These are phyloP conservation scores for Drosophila funebris DNA, from an alignment of 1,140 invertebrate genomes.

Conservation along the genomic window DNA sequence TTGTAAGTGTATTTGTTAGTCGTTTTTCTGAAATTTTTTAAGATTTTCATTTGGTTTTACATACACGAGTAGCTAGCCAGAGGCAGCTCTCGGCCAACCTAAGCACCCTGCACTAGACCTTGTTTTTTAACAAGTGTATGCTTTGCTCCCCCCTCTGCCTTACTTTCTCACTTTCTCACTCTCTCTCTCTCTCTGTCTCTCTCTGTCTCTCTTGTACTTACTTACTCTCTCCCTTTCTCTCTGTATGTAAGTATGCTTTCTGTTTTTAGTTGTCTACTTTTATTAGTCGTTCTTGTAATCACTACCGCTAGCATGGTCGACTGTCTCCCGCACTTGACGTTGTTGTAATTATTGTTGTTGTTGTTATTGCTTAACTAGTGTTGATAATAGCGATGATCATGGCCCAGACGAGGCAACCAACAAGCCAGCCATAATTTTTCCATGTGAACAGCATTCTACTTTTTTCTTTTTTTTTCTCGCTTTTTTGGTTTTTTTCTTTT, in stretches of 20 bases:
- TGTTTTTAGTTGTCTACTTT: conserved; percentile 70
- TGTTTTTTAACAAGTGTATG: conserved; percentile 49
- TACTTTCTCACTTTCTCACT: neutral
- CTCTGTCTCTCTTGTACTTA: neutral
- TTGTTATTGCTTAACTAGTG: conserved; percentile 72
- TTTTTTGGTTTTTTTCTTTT: conserved; percentile 17
- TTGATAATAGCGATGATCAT: conserved; percentile 77
- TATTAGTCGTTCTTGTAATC: conserved; percentile 75
- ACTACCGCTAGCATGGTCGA: conserved; percentile 41
- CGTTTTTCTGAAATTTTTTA: neutral
- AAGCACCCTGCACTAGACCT: conserved; percentile 65
- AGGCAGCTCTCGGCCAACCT: conserved; percentile 10
- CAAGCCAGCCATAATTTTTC: conserved; percentile 66
- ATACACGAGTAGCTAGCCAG: conserved; percentile 17
- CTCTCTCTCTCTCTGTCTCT: neutral
- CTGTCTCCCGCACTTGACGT: neutral
- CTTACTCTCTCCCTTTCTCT: neutral
- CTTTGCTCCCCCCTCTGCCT: neutral
- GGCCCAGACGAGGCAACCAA: conserved; percentile 39
- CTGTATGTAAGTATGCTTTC: conserved; percentile 6
- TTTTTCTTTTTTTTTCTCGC: conserved; percentile 12
- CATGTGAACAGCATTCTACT: conserved; percentile 34
- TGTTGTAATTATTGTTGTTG: conserved; percentile 8
- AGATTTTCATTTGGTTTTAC: conserved; percentile 2
- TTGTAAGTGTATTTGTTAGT: neutral